Evolutionary conservation across 1,140 invertebrate species (phyloP), one percentile per base, ranked within the genome.

Genomic region (Brachionus koreanus): DNA sequence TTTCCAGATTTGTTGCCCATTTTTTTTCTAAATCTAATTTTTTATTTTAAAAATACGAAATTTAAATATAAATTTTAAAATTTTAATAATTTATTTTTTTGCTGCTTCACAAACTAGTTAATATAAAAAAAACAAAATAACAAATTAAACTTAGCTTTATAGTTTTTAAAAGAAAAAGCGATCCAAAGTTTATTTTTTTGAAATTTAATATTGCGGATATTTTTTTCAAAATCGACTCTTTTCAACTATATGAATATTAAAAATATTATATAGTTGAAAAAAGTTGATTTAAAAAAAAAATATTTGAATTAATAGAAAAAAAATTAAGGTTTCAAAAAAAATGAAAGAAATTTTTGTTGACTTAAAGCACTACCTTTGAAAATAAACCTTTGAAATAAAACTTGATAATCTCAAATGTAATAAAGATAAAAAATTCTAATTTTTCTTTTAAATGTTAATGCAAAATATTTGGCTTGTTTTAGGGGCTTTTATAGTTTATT

Each of bases 1-100:
- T 69, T 69, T 35, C 74, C 74, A 4, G 74, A 57, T 82, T 82
- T 82, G 29, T 82, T 82, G 39, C 79, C 79, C 79, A 82, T 82
- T 42, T 43, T 37, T 39, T 19, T 57, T 57, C 7, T 57, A 57
- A 16, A 49, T 39, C 39, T 75, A 33, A 33, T 16, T 3, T 29
- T 3, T 29, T 23, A 0, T 37, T 69, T 69, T 43, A 69, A 69
- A 37, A 69, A 69, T 69, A 39, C 67, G 35, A 69, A 43, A 57
- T 57, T 57, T 57, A 5, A n/a, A n/a, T n/a, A n/a, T n/a, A n/a
- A n/a, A n/a, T n/a, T n/a, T n/a, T n/a, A 5, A 57, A 57, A 57
- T 57, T 57, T 57, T 57, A 57, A 57, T 57, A 57, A 57, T 57
- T 57, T 57, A 57, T 57, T 57, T 57, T 57, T 16, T 57, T 4